These are phyloP conservation scores for Apamea epomidion DNA, from an alignment of 2,888 invertebrate species.

Conservation along the genomic window DNA sequence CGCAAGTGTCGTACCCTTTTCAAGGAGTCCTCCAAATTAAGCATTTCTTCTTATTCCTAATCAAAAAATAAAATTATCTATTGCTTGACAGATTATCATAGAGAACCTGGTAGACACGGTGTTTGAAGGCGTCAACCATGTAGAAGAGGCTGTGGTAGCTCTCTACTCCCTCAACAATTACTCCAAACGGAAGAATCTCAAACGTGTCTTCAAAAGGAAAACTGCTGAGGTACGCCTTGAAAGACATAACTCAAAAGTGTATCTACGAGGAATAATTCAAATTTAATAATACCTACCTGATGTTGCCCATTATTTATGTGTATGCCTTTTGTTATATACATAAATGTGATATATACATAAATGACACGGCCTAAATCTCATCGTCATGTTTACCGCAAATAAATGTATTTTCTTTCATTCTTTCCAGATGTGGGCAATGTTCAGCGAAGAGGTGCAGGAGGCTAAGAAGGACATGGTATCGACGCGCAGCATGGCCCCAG, in stretches of 20 bases:
- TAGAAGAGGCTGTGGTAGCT: constrained; percentile 95
- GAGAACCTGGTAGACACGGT: constrained; percentile 95
- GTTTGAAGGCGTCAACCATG: constrained; percentile 94
- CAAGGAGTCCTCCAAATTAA: not conserved
- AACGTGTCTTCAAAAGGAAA: constrained; percentile 92
- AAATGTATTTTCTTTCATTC: not conserved
- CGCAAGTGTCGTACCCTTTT: not conserved
- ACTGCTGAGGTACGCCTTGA: constrained; percentile 89
- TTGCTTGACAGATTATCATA: constrained; percentile 92
- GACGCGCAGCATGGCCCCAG: constrained; percentile 91
- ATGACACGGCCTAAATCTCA: no score
- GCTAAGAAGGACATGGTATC: constrained; percentile 93
- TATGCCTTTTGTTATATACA: no score
- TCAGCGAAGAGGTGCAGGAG: constrained; percentile 93
- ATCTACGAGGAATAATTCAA: no score
- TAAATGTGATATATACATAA: no score
- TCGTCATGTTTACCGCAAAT: not conserved
- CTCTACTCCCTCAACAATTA: constrained; percentile 95
- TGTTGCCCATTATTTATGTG: no score
- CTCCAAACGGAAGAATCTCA: constrained; percentile 93
- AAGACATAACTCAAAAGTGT: not conserved
- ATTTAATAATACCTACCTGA: no score
- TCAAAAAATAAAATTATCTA: constrained; percentile 37
- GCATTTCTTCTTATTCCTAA: not conserved
- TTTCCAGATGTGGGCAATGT: constrained; percentile 93